A percentile compares a stretch with the other conserved stretches of the same genome.
These are phyloP conservation scores for Ceryle rudis DNA, from an alignment of 2,797 vertebrate genomes.

Conservation along the genomic window DNA sequence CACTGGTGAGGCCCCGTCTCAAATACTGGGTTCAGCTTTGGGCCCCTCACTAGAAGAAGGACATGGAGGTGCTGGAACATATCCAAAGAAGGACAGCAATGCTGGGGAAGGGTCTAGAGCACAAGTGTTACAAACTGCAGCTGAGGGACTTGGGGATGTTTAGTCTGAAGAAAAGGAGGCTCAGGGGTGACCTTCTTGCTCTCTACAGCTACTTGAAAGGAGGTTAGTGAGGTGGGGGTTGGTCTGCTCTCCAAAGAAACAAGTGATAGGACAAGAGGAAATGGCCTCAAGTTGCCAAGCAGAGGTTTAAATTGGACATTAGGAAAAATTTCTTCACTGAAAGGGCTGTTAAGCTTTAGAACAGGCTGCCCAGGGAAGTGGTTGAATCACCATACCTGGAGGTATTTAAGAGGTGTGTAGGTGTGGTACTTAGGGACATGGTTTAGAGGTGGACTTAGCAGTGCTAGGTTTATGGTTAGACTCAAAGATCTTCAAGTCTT, in stretches of 20 bases:
- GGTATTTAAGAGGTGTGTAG: neutral
- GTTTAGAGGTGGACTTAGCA: neutral
- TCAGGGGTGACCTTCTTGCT: no score
- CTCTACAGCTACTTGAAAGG: neutral
- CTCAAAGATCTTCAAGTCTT: neutral
- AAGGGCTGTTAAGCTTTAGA: neutral
- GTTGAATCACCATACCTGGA: neutral
- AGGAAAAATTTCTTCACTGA: neutral
- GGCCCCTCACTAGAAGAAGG: neutral
- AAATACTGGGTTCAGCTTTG: neutral
- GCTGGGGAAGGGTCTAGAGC: neutral
- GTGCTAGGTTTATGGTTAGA: neutral
- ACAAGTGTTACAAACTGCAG: no score
- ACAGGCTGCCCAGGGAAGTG: neutral
- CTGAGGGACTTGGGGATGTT: neutral
- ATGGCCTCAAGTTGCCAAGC: rapidly evolving
- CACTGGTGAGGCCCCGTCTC: neutral
- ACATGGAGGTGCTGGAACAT: neutral
- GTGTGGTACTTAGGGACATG: neutral
- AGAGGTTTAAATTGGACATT: neutral
- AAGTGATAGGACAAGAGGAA: neutral
- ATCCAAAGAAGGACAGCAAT: neutral
- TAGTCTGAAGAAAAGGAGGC: neutral
- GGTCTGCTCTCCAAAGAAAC: neutral
- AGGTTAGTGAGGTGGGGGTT: neutral